These are phyloP conservation scores for Calycopis cecrops DNA, from an alignment of 1,140 invertebrate species.

Conservation along the genomic window DNA sequence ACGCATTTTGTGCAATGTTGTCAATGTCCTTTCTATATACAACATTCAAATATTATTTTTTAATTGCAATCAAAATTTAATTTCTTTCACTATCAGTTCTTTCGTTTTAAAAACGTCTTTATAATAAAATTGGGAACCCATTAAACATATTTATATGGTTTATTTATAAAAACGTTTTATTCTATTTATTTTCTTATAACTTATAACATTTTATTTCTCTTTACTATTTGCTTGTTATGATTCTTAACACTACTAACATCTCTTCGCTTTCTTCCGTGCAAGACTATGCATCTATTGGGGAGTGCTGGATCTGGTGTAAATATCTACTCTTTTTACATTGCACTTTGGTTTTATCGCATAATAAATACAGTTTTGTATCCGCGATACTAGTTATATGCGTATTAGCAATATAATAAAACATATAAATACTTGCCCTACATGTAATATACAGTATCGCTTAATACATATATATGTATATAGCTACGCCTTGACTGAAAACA, in stretches of 20 bases:
- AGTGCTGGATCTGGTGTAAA: constrained; percentile 90
- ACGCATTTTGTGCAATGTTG: constrained; percentile 26
- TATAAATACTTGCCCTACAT: constrained; percentile 14
- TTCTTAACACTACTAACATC: constrained; percentile 39
- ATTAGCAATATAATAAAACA: constrained; percentile 24
- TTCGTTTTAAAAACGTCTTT: too few species aligned
- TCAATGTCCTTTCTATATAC: constrained; percentile 16
- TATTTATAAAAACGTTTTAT: not conserved
- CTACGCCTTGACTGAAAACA: constrained; percentile 29
- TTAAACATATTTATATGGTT: not conserved
- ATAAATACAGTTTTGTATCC: constrained; percentile 34
- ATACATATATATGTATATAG: constrained; percentile 28
- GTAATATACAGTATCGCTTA: not conserved
- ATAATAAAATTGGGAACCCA: too few species aligned
- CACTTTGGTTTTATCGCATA: constrained; percentile 53
- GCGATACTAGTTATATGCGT: constrained; percentile 33
- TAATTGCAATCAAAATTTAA: not conserved
- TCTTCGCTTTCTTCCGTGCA: constrained; percentile 61
- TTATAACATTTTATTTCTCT: not conserved
- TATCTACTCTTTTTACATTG: constrained; percentile 76
- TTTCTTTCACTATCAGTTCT: too few species aligned
- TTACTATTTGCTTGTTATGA: constrained; percentile 24
- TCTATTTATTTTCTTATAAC: not conserved
- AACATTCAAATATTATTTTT: not conserved
- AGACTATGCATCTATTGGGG: constrained; percentile 94